Percentiles rank a stretch among this genome's conserved stretches.
These are phyloP conservation scores for Brachionus manjavacas DNA, from an alignment of 1,140 invertebrate genomes.

Conservation along the genomic window DNA sequence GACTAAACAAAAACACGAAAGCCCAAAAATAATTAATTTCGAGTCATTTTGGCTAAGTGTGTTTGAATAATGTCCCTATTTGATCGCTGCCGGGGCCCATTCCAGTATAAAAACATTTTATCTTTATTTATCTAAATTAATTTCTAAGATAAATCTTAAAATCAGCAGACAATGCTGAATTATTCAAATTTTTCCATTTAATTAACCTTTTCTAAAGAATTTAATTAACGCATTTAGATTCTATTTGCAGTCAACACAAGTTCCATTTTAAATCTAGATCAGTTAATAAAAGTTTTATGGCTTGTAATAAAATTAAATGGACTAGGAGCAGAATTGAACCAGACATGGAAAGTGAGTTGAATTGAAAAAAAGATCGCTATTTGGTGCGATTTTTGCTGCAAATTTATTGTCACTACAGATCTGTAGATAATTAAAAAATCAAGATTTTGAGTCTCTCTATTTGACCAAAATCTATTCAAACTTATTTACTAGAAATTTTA, in stretches of 20 bases:
- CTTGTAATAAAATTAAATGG: conserved; percentile 25
- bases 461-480: neutral
- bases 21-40: neutral
- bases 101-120: neutral
- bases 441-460: neutral
- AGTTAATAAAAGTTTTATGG: conserved; percentile 28
- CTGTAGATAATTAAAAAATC: conserved; percentile 23
- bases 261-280: conserved; percentile 30
- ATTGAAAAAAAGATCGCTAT: neutral
- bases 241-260: conserved; percentile 2
- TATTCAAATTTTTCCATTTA: conserved; percentile 13
- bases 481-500: conserved; percentile 28
- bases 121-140: neutral
- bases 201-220: conserved; percentile 36
- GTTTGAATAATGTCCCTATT: neutral
- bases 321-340: neutral
- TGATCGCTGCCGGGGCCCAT: neutral
- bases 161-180: neutral
- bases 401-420: conserved; percentile 6
- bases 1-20: conserved; percentile 14
- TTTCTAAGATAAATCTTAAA: neutral
- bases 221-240: conserved; percentile 36
- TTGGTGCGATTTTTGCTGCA: neutral
- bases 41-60: neutral
- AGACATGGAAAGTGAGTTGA: conserved; percentile 13